Percentiles rank a stretch among this genome's conserved stretches.
Evolutionary conservation across 2,113 vertebrate genomes (phyloP).

Genomic region (Melanostigma gelatinosum): DNA sequence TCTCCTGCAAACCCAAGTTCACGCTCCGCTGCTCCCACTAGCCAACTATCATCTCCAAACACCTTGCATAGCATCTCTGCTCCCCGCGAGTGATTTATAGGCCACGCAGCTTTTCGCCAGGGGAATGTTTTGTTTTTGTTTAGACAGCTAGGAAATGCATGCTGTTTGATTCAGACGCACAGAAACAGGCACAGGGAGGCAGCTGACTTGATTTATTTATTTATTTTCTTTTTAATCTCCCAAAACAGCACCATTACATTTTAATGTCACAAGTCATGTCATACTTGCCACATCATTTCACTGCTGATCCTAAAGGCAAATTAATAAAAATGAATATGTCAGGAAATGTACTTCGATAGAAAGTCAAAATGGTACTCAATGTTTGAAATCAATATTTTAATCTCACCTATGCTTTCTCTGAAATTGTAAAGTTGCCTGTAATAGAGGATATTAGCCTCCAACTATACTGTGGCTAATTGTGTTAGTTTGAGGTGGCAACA

Average conservation of each 20-base stretch:
- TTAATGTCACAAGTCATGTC: constrained; percentile 38
- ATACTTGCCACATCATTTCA: constrained; percentile 27
- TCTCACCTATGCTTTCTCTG: constrained; percentile 8
- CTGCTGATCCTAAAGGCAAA: constrained; percentile 4
- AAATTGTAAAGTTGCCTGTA: not conserved
- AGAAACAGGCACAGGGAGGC: constrained; percentile 23
- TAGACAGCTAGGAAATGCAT: constrained; percentile 48
- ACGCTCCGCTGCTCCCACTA: constrained; percentile 68
- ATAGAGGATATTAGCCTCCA: not conserved
- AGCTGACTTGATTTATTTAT: constrained; percentile 13
- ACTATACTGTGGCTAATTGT: not conserved
- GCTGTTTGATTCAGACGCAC: constrained; percentile 38
- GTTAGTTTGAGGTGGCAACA: not conserved
- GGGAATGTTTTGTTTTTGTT: constrained; percentile 61
- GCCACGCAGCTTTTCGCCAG: constrained; percentile 30
- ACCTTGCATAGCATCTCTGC: constrained; percentile 73
- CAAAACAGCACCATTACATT: constrained; percentile 27
- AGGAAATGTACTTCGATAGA: not conserved
- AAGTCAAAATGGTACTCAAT: constrained; percentile 15
- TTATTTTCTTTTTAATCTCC: not conserved
- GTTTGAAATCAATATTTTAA: constrained; percentile 32
- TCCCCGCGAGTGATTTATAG: constrained; percentile 75
- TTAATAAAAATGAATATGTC: constrained; percentile 27
- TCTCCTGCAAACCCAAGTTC: constrained; percentile 63
- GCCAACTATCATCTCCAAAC: constrained; percentile 80